Percentiles rank a stretch among this genome's conserved stretches.
phyloP scores from a whole-genome alignment of 2,888 invertebrate genomes.

The Erpobdella octoculata region DNA sequence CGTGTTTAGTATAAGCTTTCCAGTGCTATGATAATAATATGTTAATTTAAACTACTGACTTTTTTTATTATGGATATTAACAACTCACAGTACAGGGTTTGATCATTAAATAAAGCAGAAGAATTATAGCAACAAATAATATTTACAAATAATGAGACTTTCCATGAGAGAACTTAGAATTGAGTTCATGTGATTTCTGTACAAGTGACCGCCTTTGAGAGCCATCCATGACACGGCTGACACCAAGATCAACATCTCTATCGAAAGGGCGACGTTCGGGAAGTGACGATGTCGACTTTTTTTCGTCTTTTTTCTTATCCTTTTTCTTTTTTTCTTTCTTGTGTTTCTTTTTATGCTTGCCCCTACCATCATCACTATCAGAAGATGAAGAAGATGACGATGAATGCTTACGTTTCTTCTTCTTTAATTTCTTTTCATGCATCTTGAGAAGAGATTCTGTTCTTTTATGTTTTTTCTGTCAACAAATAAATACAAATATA shows the following conservation, averaged over 20 bases:
- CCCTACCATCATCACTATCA: not conserved
- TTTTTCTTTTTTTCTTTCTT: not conserved
- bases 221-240: not conserved
- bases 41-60: no score
- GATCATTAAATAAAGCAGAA: no score
- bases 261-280: not conserved
- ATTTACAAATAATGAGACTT: not conserved
- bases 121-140: no score
- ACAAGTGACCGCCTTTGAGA: not conserved
- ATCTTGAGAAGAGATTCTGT: conserved; percentile 3
- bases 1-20: no score
- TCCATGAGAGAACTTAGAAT: not conserved
- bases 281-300: not conserved
- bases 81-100: no score
- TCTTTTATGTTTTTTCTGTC: not conserved
- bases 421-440: conserved; percentile 18
- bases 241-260: not conserved
- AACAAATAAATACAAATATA: no score
- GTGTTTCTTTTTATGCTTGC: not conserved
- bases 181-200: not conserved
- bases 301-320: not conserved
- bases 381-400: not conserved
- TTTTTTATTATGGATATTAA: no score
- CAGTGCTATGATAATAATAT: no score
- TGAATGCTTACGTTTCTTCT: conserved; percentile 3